Evolutionary conservation across 2,113 vertebrate species (phyloP).

Genomic region (Garra rufa): DNA sequence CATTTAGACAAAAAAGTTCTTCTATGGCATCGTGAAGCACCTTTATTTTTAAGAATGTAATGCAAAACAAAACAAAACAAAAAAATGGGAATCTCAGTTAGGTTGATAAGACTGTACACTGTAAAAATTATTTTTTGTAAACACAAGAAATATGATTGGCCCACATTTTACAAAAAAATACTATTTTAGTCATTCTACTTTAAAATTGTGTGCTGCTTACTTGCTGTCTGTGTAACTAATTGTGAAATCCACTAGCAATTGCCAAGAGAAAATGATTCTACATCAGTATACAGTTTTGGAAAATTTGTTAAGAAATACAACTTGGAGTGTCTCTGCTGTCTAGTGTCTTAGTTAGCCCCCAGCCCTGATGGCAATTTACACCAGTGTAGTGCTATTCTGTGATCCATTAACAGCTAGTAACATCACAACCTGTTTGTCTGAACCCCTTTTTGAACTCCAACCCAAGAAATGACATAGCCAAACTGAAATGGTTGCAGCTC

Average conservation of each 20-base stretch:
- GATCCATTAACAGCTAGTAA: background rate
- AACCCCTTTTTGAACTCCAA: background rate
- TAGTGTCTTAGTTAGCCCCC: background rate
- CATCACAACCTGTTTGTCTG: slow-evolving; percentile 14
- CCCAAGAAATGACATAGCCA: background rate
- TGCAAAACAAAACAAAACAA: too few species aligned
- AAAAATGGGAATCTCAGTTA: background rate
- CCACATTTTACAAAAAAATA: too few species aligned
- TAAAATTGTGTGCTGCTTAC: too few species aligned
- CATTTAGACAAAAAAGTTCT: too few species aligned
- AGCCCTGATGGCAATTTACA: background rate
- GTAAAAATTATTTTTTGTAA: too few species aligned
- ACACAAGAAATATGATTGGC: too few species aligned
- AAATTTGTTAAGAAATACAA: background rate
- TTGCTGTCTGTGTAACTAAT: too few species aligned
- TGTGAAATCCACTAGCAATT: too few species aligned
- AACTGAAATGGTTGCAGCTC: background rate
- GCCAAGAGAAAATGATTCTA: too few species aligned
- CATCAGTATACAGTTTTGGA: background rate
- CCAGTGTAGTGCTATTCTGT: background rate
- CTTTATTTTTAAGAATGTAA: too few species aligned
- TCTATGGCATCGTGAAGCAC: too few species aligned
- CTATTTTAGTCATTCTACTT: too few species aligned
- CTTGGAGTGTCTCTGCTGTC: background rate
- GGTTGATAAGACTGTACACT: background rate